A percentile compares a stretch with the other conserved stretches of the same genome.
Conservation (phyloP, 2,113 vertebrate genomes). For the Holacanthus passer region DNA sequence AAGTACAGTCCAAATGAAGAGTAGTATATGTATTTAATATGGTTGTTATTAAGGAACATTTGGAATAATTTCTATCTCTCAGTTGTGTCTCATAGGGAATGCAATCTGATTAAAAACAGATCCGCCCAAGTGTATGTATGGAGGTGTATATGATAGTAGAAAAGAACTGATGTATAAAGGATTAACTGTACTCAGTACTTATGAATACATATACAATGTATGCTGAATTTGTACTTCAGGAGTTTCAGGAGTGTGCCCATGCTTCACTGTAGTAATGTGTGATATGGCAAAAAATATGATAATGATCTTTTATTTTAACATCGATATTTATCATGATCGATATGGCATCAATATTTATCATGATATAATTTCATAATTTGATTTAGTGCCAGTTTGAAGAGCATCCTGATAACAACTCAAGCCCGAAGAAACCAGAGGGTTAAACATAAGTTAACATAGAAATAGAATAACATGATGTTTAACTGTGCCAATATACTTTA, state of each 20-base stretch:
- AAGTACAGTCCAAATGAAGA: conserved; percentile 40
- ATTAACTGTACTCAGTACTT: not conserved
- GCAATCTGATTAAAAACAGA: not conserved
- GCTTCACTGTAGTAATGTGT: too few relatives aligned
- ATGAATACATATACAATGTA: not conserved
- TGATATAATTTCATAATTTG: too few relatives aligned
- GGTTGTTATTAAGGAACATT: not conserved
- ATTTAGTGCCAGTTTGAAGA: too few relatives aligned
- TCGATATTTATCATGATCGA: too few relatives aligned
- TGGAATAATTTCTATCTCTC: not conserved
- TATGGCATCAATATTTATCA: too few relatives aligned
- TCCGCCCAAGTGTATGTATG: not conserved
- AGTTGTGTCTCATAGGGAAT: not conserved
- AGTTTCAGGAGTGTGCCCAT: conserved; percentile 1
- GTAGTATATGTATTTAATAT: conserved; percentile 5
- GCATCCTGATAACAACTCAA: too few relatives aligned
- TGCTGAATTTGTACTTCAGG: conserved; percentile 37
- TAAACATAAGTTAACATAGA: too few relatives aligned
- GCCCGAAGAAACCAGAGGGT: too few relatives aligned
- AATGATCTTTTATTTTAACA: too few relatives aligned
- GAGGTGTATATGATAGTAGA: not conserved
- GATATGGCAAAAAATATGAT: too few relatives aligned
- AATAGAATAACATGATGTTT: too few relatives aligned
- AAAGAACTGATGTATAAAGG: not conserved
- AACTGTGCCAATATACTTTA: too few relatives aligned